A percentile compares a stretch with the other conserved stretches of the same genome.
These are phyloP conservation scores for Gymnocephalus cernua DNA, from an alignment of 2,113 vertebrate genomes.

Conservation along the genomic window DNA sequence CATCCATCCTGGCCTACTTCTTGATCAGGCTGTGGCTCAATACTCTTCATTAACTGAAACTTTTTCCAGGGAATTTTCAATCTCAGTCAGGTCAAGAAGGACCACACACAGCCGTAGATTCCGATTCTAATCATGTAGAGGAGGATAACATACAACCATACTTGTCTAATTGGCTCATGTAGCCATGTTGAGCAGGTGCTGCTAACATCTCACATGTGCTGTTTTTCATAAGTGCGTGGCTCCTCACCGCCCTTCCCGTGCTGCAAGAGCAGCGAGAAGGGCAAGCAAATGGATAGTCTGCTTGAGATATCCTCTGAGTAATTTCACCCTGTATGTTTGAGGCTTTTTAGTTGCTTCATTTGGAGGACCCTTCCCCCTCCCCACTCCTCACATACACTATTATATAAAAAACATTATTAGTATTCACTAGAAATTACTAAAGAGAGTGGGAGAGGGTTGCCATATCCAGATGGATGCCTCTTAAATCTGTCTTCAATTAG, in stretches of 20 bases:
- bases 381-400: conserved; percentile 35
- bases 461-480: conserved; percentile 76
- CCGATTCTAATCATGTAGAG: conserved; percentile 65
- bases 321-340: conserved; percentile 64
- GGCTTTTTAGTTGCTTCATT: conserved; percentile 65
- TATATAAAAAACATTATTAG: conserved; percentile 81
- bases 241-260: neutral
- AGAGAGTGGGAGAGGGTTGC: conserved; percentile 58
- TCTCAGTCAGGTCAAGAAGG: conserved; percentile 56
- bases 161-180: conserved; percentile 77
- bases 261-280: conserved; percentile 43
- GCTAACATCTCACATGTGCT: conserved; percentile 62
- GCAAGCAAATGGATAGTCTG: conserved; percentile 65
- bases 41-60: conserved; percentile 66
- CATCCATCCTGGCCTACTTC: conserved; percentile 62
- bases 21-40: conserved; percentile 51
- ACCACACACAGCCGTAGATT: conserved; percentile 49
- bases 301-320: conserved; percentile 69
- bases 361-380: conserved; percentile 27
- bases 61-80: conserved; percentile 58
- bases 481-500: conserved; percentile 84
- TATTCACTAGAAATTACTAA: conserved; percentile 78
- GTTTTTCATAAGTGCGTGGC: conserved; percentile 51
- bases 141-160: conserved; percentile 61
- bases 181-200: conserved; percentile 68